Conservation (phyloP, 2,888 invertebrate genomes). For the Timema podura region DNA sequence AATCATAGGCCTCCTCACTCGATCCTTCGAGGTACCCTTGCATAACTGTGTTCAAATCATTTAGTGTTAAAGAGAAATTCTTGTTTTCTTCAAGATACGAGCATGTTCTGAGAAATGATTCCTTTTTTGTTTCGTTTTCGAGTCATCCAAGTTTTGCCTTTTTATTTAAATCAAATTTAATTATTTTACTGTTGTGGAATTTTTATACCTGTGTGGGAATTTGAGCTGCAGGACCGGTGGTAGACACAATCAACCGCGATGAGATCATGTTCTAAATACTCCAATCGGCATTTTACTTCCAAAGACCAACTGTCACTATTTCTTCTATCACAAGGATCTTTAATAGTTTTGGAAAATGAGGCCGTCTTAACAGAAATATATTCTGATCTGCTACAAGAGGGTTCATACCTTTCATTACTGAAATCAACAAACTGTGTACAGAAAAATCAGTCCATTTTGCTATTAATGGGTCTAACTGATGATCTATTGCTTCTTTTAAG, state of each 20-base stretch:
- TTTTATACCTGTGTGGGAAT: background rate
- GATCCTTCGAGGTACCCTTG: background rate
- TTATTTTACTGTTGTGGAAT: background rate
- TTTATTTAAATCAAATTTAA: background rate
- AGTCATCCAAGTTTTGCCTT: background rate
- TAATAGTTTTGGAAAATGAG: too few relatives aligned
- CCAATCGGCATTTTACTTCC: background rate
- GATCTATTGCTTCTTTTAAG: background rate
- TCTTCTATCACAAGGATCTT: background rate
- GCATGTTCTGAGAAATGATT: slow-evolving; percentile 1
- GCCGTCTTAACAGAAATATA: background rate
- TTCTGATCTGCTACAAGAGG: background rate
- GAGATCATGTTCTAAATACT: background rate
- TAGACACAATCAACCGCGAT: background rate
- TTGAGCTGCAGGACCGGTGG: background rate
- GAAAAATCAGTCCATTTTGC: background rate
- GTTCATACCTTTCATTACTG: background rate
- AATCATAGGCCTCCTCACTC: background rate
- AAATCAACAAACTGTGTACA: slow-evolving; percentile 4
- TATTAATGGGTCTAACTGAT: background rate
- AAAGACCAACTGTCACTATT: background rate
- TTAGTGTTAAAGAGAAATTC: background rate
- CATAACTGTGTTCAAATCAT: background rate
- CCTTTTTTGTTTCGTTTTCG: background rate
- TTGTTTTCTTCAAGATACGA: background rate